phyloP scores from a whole-genome alignment of 2,888 invertebrate species.

The Clostera curtula region DNA sequence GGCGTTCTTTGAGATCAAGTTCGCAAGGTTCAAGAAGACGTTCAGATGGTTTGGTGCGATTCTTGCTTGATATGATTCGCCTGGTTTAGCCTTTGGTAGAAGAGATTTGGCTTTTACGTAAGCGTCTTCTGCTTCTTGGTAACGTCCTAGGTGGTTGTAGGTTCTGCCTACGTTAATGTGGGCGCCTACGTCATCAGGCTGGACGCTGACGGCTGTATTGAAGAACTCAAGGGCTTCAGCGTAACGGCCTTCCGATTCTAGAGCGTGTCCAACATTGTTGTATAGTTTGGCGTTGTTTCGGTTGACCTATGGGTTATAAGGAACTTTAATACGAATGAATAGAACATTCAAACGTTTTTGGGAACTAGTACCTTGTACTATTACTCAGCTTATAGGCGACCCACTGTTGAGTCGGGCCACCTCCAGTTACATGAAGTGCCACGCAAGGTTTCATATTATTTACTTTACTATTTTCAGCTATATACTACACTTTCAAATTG shows the following conservation, averaged over 20 bases:
- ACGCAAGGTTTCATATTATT: too few species aligned
- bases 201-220: constrained; percentile 93
- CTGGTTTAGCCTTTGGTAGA: constrained; percentile 92
- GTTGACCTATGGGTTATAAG: constrained; percentile 78
- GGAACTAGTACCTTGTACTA: too few species aligned
- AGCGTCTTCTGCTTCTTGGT: constrained; percentile 90
- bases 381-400: too few species aligned
- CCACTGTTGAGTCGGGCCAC: too few species aligned
- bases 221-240: constrained; percentile 92
- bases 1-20: constrained; percentile 93
- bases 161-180: constrained; percentile 98
- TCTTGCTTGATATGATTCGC: constrained; percentile 95
- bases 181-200: constrained; percentile 96
- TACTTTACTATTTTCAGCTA: too few species aligned
- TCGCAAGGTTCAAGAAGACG: constrained; percentile 95
- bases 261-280: constrained; percentile 97
- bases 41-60: constrained; percentile 97
- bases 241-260: constrained; percentile 83
- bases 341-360: too few species aligned
- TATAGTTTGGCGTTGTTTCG: constrained; percentile 95
- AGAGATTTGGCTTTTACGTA: constrained; percentile 92
- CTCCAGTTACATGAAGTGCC: too few species aligned
- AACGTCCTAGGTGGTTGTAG: constrained; percentile 88
- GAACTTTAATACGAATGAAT: too few species aligned
- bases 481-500: too few species aligned